Conservation (phyloP, 2,113 vertebrate genomes). For the Emydura subglobosa region DNA sequence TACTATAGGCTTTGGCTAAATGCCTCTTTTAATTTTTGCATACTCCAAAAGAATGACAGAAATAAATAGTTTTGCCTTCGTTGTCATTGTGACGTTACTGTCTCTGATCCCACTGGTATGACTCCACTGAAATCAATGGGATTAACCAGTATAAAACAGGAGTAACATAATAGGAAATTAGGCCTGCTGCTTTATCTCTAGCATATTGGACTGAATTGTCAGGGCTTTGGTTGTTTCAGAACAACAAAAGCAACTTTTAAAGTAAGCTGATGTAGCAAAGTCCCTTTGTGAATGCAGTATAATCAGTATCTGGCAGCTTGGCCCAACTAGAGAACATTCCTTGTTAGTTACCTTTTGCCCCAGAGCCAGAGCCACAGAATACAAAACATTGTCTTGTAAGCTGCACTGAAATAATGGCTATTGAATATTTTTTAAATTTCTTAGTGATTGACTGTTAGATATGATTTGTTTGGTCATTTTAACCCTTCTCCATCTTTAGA, state of each 20-base stretch:
- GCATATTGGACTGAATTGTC: not conserved
- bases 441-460: not conserved
- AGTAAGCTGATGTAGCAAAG: slow-evolving; percentile 13
- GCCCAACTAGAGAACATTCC: slow-evolving; percentile 36
- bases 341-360: slow-evolving; percentile 36
- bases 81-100: not conserved
- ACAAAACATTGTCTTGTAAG: slow-evolving; percentile 25
- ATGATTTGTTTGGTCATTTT: not conserved
- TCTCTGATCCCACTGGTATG: not conserved
- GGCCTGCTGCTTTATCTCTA: not conserved
- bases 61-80: not conserved
- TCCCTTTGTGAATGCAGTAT: not conserved
- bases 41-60: not conserved
- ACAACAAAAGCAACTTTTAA: slow-evolving; percentile 2
- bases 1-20: not conserved
- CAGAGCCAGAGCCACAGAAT: slow-evolving; percentile 23
- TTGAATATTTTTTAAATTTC: not conserved
- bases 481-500: slow-evolving; percentile 6
- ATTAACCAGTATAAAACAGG: not conserved
- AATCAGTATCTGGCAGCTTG: slow-evolving; percentile 41
- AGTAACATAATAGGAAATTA: not conserved
- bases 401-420: not conserved
- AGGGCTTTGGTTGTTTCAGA: not conserved
- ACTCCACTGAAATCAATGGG: not conserved
- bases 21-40: not conserved